Evolutionary conservation across 2,797 vertebrate genomes (phyloP).

Genomic region (Thunnus albacares): DNA sequence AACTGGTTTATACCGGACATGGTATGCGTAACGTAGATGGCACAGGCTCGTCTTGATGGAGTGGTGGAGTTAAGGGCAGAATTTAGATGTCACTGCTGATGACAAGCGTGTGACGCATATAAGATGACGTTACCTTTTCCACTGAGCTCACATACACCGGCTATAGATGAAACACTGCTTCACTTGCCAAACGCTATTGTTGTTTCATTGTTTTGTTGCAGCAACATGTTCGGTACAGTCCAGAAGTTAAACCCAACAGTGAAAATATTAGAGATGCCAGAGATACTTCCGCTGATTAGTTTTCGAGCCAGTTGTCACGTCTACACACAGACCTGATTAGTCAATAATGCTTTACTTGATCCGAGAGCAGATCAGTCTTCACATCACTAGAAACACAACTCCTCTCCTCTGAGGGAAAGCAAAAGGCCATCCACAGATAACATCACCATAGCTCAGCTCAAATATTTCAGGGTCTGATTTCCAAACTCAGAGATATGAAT

Average conservation of each 20-base stretch:
- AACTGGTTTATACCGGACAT: constrained; percentile 37
- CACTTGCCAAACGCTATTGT: neutral
- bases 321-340: neutral
- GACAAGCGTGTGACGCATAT: constrained; percentile 44
- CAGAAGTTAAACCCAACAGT: neutral
- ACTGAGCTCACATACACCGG: constrained; percentile 8
- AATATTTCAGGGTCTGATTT: constrained; percentile 13
- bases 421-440: constrained; percentile 8
- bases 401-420: constrained; percentile 3
- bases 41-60: neutral
- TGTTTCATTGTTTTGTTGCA: constrained; percentile 20
- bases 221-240: constrained; percentile 3
- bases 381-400: constrained; percentile 10
- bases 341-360: neutral
- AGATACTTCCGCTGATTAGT: neutral
- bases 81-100: constrained; percentile 60
- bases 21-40: constrained; percentile 6
- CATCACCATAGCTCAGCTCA: constrained; percentile 15
- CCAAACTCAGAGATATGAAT: constrained; percentile 14
- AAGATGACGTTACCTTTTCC: constrained; percentile 47
- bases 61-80: constrained; percentile 19
- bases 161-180: constrained; percentile 11
- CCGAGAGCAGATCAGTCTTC: neutral
- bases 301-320: neutral
- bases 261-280: neutral